Evolutionary conservation across 2,797 vertebrate species (phyloP).

Genomic region (Bradypus variegatus): DNA sequence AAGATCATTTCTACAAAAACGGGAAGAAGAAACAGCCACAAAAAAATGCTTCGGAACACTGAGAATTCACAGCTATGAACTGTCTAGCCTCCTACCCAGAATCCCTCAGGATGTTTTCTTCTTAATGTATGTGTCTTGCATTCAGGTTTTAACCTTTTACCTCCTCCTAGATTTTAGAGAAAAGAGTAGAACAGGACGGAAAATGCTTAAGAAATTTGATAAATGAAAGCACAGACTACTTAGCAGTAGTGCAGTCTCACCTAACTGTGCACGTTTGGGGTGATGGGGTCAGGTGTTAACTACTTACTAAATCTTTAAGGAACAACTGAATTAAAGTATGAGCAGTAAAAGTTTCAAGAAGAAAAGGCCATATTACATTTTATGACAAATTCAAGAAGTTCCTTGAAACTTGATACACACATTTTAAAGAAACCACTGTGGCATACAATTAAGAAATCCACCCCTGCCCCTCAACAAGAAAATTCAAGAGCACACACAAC

Average conservation of each 20-base stretch:
- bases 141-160: neutral
- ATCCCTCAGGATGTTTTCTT: neutral
- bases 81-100: neutral
- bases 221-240: neutral
- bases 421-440: neutral
- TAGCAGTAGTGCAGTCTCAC: neutral
- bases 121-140: neutral
- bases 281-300: neutral
- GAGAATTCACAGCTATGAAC: neutral
- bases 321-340: neutral
- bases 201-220: neutral
- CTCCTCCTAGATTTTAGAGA: neutral
- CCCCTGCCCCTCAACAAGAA: neutral
- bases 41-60: neutral
- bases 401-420: neutral
- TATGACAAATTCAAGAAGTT: neutral
- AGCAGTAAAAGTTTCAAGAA: neutral
- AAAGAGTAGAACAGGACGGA: neutral
- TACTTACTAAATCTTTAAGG: neutral
- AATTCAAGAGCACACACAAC: neutral
- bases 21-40: neutral
- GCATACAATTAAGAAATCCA: neutral
- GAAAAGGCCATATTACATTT: neutral
- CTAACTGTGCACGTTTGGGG: neutral
- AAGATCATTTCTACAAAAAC: neutral